Conservation (phyloP, 1,140 invertebrate genomes). For the Bombus confusus region DNA sequence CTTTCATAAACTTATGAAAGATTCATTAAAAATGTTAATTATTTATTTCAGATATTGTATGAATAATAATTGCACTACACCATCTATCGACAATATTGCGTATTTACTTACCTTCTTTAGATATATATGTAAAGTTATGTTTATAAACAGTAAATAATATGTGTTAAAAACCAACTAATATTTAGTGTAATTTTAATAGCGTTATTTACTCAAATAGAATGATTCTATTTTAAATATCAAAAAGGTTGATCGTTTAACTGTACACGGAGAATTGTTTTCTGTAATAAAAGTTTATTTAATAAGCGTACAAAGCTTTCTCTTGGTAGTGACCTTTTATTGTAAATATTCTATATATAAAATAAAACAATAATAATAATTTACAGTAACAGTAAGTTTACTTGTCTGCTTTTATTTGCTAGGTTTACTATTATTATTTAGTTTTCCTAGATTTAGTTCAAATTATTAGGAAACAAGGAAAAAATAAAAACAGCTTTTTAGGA, state of each 20-base stretch:
- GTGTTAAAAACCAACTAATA: background rate
- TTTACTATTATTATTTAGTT: background rate
- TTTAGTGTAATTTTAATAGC: background rate
- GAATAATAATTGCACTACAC: no score
- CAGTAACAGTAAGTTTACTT: constrained; percentile 11
- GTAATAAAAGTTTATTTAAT: constrained; percentile 39
- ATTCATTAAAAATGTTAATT: background rate
- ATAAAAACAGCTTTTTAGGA: background rate
- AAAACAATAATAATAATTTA: constrained; percentile 52
- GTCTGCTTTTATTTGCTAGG: constrained; percentile 4
- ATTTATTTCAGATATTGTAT: background rate
- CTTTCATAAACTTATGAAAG: background rate
- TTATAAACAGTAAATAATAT: background rate
- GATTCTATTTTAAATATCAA: background rate
- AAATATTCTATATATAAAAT: constrained; percentile 65
- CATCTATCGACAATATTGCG: background rate
- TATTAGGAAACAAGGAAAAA: background rate
- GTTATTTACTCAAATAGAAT: background rate
- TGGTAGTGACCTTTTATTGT: constrained; percentile 57
- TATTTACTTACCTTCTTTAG: background rate
- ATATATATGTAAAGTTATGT: background rate
- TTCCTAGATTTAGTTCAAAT: background rate
- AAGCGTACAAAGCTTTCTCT: constrained; percentile 43
- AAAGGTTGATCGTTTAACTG: background rate
- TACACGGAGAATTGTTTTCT: background rate